phyloP scores from a whole-genome alignment of 2,113 vertebrate species.

The Nettapus auritus region DNA sequence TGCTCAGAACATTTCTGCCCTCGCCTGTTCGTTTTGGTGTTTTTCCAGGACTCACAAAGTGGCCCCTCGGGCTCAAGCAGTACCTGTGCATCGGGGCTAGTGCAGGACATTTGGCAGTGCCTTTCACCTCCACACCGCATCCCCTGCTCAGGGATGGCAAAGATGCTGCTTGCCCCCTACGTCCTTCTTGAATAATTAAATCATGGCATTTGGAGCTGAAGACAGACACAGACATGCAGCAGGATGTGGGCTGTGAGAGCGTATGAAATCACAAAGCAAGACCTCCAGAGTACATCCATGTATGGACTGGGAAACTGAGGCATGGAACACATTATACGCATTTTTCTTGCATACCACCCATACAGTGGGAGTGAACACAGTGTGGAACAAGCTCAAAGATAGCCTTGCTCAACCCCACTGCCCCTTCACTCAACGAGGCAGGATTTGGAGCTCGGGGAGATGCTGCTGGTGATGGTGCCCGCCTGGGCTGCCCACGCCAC shows the following conservation, averaged over 20 bases:
- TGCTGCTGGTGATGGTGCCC: neutral
- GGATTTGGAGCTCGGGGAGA: neutral
- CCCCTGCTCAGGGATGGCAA: rapidly evolving
- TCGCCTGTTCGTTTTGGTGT: rapidly evolving
- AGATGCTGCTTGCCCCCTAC: neutral
- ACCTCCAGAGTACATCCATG: rapidly evolving
- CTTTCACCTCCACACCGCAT: neutral
- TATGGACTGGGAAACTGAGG: conserved; percentile 17
- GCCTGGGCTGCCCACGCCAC: neutral
- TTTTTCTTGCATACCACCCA: rapidly evolving
- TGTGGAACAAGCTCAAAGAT: neutral
- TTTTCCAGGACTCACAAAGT: neutral
- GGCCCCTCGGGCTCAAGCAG: rapidly evolving
- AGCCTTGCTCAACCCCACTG: neutral
- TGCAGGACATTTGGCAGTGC: neutral
- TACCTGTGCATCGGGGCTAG: neutral
- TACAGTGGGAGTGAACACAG: rapidly evolving
- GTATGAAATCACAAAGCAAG: neutral
- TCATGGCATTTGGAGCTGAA: rapidly evolving
- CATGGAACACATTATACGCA: rapidly evolving
- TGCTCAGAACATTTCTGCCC: neutral
- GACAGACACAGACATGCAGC: neutral
- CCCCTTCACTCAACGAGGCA: neutral
- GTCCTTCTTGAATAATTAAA: neutral
- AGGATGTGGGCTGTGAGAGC: neutral